A percentile compares a stretch with the other conserved stretches of the same genome.
Conservation (phyloP, 2,113 vertebrate species). For the Rattus rattus region DNA sequence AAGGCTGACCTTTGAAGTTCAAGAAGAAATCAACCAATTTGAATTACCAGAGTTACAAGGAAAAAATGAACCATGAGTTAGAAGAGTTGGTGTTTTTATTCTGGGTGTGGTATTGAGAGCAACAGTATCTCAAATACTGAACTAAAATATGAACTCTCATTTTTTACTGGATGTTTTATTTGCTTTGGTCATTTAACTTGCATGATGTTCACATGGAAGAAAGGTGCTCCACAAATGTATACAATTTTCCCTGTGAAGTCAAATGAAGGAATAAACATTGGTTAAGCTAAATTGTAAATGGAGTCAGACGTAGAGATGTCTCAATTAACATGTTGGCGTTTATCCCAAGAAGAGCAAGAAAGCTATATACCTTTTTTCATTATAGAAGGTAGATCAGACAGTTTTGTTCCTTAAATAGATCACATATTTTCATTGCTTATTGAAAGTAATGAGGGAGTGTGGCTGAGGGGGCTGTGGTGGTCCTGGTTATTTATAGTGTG, state of each 20-base stretch:
- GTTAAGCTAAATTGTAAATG: background rate
- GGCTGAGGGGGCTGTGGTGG: constrained; percentile 21
- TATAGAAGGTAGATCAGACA: constrained; percentile 41
- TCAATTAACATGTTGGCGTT: background rate
- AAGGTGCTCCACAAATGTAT: accelerated
- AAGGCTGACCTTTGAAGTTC: background rate
- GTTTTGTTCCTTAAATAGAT: constrained; percentile 70
- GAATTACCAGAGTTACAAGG: background rate
- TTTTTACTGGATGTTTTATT: background rate
- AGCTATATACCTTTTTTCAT: background rate
- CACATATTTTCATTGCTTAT: constrained; percentile 54
- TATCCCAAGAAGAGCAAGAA: constrained; percentile 1
- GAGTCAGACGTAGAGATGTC: background rate
- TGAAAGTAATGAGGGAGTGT: constrained; percentile 50
- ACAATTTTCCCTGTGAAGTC: background rate
- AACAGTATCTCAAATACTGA: background rate
- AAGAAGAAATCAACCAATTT: background rate
- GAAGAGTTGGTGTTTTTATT: background rate
- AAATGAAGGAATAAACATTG: background rate
- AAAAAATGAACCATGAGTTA: background rate
- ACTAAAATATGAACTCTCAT: background rate
- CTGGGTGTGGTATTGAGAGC: background rate
- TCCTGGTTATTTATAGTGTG: constrained; percentile 67
- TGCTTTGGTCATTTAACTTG: background rate
- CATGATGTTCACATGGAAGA: background rate